Conservation (phyloP, 1,140 invertebrate species). For the Lasaia peninsularis region DNA sequence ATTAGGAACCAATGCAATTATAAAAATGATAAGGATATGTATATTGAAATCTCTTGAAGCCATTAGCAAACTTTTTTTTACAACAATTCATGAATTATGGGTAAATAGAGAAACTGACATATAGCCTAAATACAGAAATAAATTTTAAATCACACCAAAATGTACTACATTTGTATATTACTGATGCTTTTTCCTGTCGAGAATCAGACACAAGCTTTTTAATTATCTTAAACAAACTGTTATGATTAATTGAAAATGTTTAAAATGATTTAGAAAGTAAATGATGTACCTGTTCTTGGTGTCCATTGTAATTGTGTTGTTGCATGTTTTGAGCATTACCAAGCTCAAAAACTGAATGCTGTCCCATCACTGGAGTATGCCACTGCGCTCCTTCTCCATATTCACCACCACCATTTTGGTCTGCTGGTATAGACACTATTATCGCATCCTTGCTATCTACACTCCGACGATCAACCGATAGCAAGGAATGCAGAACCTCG, state of each 20-base stretch:
- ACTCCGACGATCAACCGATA: conserved; percentile 79
- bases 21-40: no score
- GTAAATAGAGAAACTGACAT: no score
- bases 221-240: no score
- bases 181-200: no score
- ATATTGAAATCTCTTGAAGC: no score
- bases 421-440: conserved; percentile 68
- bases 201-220: no score
- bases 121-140: conserved; percentile 2
- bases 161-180: no score
- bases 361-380: conserved; percentile 78
- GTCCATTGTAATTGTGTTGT: conserved; percentile 66
- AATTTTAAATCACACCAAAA: not conserved
- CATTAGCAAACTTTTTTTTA: no score
- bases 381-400: conserved; percentile 77
- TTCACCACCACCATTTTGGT: conserved; percentile 65
- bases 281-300: conserved; percentile 61
- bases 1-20: conserved; percentile 10
- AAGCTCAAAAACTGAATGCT: conserved; percentile 73
- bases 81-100: no score
- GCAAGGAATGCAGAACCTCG: conserved; percentile 80
- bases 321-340: conserved; percentile 60
- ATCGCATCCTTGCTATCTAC: conserved; percentile 78
- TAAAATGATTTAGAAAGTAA: no score
- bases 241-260: not conserved